Evolutionary conservation across 1,140 invertebrate genomes (phyloP).

Genomic region (Nephila pilipes): DNA sequence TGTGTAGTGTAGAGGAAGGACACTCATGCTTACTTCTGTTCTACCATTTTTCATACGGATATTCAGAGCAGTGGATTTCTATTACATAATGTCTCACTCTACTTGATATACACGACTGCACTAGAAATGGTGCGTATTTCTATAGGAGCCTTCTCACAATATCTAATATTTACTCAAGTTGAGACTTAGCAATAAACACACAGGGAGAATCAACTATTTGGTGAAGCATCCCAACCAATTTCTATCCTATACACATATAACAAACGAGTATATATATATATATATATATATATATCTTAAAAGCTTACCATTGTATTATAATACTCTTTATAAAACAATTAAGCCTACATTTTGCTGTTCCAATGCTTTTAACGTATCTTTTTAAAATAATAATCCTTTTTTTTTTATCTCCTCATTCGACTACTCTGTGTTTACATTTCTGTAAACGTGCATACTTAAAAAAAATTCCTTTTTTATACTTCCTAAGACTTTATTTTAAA

Average conservation of each 20-base stretch:
- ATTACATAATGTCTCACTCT: conserved; percentile 26
- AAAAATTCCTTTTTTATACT: no score
- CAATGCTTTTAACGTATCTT: not conserved
- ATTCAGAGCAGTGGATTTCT: conserved; percentile 42
- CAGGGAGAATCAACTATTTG: not conserved
- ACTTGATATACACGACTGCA: not conserved
- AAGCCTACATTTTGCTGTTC: not conserved
- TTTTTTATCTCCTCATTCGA: not conserved
- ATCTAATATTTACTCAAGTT: not conserved
- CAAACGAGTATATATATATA: no score
- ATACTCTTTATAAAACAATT: not conserved
- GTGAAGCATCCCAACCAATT: not conserved
- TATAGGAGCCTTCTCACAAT: not conserved
- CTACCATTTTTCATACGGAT: not conserved
- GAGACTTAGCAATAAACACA: not conserved
- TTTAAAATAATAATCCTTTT: not conserved
- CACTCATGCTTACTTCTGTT: not conserved
- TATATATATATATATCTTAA: not conserved
- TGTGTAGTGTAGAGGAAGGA: conserved; percentile 18
- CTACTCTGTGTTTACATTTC: no score
- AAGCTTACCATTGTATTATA: not conserved
- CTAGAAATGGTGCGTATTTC: not conserved
- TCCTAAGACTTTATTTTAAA: no score
- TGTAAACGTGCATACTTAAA: no score
- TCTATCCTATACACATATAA: no score